Evolutionary conservation across 2,113 vertebrate species (phyloP).

Genomic region (Atlantisia rogersi): DNA sequence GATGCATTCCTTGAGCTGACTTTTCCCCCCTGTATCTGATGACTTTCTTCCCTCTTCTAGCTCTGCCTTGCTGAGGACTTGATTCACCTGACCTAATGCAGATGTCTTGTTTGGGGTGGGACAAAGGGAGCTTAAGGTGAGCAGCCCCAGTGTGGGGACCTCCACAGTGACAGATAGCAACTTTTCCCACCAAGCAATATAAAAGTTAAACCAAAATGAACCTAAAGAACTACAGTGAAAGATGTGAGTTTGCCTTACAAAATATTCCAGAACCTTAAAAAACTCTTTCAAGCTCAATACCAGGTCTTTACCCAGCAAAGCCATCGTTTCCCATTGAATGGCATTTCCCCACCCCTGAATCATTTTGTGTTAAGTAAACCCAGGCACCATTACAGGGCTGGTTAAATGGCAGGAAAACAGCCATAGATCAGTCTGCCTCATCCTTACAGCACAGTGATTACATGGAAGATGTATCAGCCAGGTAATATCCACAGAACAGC

Average conservation of each 20-base stretch:
- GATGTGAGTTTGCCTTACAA: background rate
- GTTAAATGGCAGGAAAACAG: background rate
- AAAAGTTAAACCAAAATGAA: background rate
- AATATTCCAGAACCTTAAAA: background rate
- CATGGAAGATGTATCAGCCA: slow-evolving; percentile 9
- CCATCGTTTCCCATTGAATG: background rate
- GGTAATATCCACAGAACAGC: background rate
- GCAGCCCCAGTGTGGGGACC: background rate
- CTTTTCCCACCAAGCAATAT: background rate
- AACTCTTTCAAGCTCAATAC: background rate
- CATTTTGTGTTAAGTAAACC: background rate
- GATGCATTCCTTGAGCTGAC: background rate
- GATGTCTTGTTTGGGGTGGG: background rate
- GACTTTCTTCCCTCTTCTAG: background rate
- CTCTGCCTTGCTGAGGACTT: background rate
- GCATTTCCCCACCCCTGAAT: background rate
- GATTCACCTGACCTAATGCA: background rate
- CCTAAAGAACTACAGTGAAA: background rate
- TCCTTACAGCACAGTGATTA: background rate
- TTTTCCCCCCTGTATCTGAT: background rate
- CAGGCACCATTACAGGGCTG: background rate
- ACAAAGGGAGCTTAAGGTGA: background rate
- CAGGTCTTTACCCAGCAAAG: accelerated
- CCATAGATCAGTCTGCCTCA: background rate
- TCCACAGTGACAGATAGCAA: background rate